Evolutionary conservation across 2,888 invertebrate species (phyloP).

Genomic region (Halocaridina rubra): DNA sequence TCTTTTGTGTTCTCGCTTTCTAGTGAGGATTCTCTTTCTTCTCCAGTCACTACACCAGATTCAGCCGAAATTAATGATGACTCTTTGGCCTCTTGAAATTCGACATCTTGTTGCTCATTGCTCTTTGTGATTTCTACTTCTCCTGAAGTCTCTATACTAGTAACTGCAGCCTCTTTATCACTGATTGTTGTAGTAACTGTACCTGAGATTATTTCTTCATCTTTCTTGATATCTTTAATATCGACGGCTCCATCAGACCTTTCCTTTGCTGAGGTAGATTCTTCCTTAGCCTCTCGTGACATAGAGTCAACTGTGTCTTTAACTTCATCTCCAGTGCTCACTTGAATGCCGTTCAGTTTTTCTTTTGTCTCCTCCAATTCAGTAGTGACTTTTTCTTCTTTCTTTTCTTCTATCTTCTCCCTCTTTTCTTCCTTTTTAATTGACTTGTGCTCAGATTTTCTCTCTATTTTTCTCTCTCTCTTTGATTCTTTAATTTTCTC

Average conservation of each 20-base stretch:
- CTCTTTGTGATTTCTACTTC: conserved; percentile 40
- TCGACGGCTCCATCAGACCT: conserved; percentile 9
- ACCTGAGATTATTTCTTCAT: conserved; percentile 15
- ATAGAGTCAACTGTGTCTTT: conserved; percentile 23
- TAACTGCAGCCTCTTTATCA: not conserved
- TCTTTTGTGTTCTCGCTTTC: conserved; percentile 55
- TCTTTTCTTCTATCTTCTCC: conserved; percentile 66
- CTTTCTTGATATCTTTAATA: not conserved
- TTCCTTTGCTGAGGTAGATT: conserved; percentile 35
- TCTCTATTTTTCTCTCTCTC: conserved; percentile 64
- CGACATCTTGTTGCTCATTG: conserved; percentile 35
- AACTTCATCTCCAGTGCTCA: conserved; percentile 54
- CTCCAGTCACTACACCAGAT: conserved; percentile 61
- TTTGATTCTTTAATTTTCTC: conserved; percentile 67
- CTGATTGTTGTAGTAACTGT: not conserved
- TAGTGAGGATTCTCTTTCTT: conserved; percentile 62
- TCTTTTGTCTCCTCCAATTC: conserved; percentile 64
- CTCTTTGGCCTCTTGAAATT: conserved; percentile 42
- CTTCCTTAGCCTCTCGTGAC: conserved; percentile 24
- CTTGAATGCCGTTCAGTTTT: conserved; percentile 66
- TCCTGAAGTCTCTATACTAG: conserved; percentile 19
- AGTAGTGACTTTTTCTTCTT: conserved; percentile 61
- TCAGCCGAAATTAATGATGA: conserved; percentile 59
- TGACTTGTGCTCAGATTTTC: conserved; percentile 63
- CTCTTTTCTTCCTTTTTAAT: conserved; percentile 66